Percentiles rank a stretch among this genome's conserved stretches.
These are phyloP conservation scores for Perognathus longimembris DNA, from an alignment of 2,113 vertebrate species.

Conservation along the genomic window DNA sequence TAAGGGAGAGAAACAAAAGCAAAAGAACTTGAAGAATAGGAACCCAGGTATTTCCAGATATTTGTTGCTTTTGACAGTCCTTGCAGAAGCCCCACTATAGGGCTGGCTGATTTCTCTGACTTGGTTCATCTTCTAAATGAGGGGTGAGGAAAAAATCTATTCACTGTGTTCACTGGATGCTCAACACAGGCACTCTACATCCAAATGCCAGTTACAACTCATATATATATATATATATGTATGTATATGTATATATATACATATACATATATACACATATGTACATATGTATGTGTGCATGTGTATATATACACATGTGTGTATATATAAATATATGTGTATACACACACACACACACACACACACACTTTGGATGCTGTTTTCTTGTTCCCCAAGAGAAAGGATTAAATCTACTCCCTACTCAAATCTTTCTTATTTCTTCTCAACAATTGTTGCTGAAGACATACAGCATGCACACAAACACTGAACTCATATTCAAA, in stretches of 20 bases:
- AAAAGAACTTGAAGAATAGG: neutral
- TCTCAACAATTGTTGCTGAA: neutral
- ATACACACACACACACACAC: neutral
- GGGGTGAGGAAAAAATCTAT: neutral
- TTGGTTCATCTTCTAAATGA: constrained; percentile 1
- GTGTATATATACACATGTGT: neutral
- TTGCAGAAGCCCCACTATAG: neutral
- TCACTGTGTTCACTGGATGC: neutral
- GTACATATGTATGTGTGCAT: no score
- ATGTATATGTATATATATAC: neutral
- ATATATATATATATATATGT: neutral
- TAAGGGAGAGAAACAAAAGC: neutral
- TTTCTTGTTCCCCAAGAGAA: neutral
- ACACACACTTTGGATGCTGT: neutral
- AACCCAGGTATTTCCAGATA: neutral
- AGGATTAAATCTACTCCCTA: neutral
- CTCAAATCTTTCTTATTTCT: constrained; percentile 2
- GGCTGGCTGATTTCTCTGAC: neutral
- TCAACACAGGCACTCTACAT: neutral
- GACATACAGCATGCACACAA: no score
- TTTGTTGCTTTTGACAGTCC: constrained; percentile 22
- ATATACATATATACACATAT: neutral
- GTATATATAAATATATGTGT: neutral
- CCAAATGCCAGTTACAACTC: neutral
- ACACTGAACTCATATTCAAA: neutral